Evolutionary conservation across 2,888 invertebrate species (phyloP).

Genomic region (Mystacides longicornis): DNA sequence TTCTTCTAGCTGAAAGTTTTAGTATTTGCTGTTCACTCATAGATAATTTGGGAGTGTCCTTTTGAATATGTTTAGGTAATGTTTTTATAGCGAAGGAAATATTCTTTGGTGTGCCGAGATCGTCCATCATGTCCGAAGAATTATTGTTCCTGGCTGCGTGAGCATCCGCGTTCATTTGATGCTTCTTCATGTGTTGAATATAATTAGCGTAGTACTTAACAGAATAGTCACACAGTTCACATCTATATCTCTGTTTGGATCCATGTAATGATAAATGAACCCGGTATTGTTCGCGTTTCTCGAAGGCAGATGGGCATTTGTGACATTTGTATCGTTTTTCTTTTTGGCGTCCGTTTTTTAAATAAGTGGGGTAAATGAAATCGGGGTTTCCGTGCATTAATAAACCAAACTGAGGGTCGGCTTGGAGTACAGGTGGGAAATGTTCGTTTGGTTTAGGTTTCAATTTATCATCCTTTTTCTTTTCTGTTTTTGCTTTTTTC

Average conservation of each 20-base stretch:
- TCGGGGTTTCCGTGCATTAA: conserved; percentile 69
- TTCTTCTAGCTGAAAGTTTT: conserved; percentile 49
- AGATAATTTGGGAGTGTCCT: conserved; percentile 49
- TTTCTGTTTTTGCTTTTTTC: conserved; percentile 43
- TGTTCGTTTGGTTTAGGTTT: conserved; percentile 48
- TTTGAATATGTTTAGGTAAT: conserved; percentile 28
- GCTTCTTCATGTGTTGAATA: conserved; percentile 74
- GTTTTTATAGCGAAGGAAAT: conserved; percentile 27
- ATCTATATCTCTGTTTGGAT: conserved; percentile 73
- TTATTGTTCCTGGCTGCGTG: conserved; percentile 46
- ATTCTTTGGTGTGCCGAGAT: conserved; percentile 32
- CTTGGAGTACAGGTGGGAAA: conserved; percentile 46
- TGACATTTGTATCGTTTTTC: conserved; percentile 76
- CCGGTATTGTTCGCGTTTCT: conserved; percentile 77
- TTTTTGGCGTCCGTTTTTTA: conserved; percentile 66
- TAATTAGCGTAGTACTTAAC: conserved; percentile 82
- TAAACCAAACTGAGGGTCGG: conserved; percentile 61
- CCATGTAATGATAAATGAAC: conserved; percentile 77
- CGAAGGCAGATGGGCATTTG: conserved; percentile 83
- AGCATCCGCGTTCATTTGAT: conserved; percentile 63
- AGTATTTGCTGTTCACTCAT: conserved; percentile 56
- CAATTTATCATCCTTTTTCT: conserved; percentile 32
- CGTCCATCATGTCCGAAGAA: conserved; percentile 32
- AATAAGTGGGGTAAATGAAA: conserved; percentile 66
- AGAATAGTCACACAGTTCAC: conserved; percentile 80